Conservation (phyloP, 2,113 vertebrate genomes). For the Hippocampus comes region DNA sequence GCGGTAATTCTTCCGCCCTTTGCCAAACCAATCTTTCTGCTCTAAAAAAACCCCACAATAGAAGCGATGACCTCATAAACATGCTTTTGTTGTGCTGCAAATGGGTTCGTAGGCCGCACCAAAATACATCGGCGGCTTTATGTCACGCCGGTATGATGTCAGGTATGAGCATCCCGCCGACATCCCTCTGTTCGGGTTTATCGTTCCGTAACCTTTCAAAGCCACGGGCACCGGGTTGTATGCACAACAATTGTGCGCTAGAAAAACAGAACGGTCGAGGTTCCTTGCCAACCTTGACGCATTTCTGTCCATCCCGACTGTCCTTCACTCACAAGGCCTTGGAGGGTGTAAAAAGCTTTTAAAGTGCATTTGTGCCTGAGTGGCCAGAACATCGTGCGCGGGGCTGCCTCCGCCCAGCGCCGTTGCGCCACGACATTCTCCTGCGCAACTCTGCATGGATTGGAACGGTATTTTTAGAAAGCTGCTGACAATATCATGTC, state of each 20-base stretch:
- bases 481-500: constrained; percentile 57
- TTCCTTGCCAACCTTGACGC: constrained; percentile 18
- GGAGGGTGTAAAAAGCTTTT: constrained; percentile 64
- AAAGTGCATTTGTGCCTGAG: constrained; percentile 61
- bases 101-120: neutral
- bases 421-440: constrained; percentile 22
- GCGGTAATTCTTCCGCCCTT: no score
- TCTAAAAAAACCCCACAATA: neutral
- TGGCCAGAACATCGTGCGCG: constrained; percentile 58
- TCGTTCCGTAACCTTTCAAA: no score
- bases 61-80: neutral
- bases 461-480: constrained; percentile 60
- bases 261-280: neutral
- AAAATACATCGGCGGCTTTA: neutral
- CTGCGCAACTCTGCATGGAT: constrained; percentile 26
- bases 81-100: neutral
- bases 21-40: neutral
- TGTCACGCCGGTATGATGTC: neutral
- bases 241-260: neutral
- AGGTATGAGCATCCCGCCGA: neutral
- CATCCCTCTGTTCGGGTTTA: neutral
- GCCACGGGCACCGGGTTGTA: neutral
- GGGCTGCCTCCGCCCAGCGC: constrained; percentile 8
- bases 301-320: constrained; percentile 19
- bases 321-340: constrained; percentile 16